Percentiles rank a stretch among this genome's conserved stretches.
Evolutionary conservation across 2,113 vertebrate genomes (phyloP).

Genomic region (Gila orcuttii): DNA sequence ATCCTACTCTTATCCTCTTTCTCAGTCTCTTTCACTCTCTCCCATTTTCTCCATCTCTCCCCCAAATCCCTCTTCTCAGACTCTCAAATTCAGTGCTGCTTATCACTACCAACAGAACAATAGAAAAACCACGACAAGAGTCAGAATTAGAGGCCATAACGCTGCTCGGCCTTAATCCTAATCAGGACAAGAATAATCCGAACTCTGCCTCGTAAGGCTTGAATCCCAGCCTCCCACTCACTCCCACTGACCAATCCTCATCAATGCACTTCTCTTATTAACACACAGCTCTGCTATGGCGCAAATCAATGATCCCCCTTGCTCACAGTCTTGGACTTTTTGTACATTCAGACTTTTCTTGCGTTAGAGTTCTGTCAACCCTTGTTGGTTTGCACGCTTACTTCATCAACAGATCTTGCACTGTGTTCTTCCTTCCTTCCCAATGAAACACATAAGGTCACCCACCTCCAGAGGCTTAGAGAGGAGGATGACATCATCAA

Average conservation of each 20-base stretch:
- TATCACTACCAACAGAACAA: slow-evolving; percentile 61
- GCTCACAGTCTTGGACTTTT: background rate
- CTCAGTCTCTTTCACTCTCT: slow-evolving; percentile 3
- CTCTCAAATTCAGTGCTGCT: slow-evolving; percentile 32
- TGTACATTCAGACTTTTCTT: background rate
- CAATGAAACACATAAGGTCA: slow-evolving; percentile 10
- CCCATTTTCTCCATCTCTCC: slow-evolving; percentile 1
- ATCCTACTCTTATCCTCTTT: slow-evolving; percentile 27
- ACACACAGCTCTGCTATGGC: background rate
- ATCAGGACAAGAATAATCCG: slow-evolving; percentile 28
- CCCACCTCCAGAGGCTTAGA: background rate
- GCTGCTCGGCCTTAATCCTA: slow-evolving; percentile 29
- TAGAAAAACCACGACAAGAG: slow-evolving; percentile 47
- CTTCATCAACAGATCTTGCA: background rate
- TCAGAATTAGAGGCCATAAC: slow-evolving; percentile 65
- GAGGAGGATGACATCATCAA: slow-evolving; percentile 56
- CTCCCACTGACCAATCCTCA: slow-evolving; percentile 35
- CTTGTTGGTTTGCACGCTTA: background rate
- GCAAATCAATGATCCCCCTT: background rate
- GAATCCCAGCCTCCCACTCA: background rate
- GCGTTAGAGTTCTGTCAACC: background rate
- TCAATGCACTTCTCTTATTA: slow-evolving; percentile 28
- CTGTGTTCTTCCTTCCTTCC: background rate
- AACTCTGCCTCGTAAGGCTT: background rate
- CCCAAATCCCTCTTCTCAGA: slow-evolving; percentile 8